phyloP scores from a whole-genome alignment of 2,113 vertebrate genomes.

The Cariama cristata region DNA sequence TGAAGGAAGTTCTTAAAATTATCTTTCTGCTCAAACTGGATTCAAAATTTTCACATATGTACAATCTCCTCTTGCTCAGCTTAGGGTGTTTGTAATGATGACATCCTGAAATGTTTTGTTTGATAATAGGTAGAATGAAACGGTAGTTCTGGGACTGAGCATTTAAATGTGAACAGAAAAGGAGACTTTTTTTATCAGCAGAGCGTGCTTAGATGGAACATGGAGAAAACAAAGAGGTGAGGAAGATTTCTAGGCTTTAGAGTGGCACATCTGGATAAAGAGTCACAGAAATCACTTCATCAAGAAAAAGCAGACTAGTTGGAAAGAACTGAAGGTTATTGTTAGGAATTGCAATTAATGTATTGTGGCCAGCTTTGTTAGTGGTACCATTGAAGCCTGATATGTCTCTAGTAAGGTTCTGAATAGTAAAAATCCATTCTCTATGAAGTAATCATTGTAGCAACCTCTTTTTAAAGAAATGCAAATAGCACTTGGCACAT shows the following conservation, averaged over 20 bases:
- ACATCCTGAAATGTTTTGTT: neutral
- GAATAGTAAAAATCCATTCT: neutral
- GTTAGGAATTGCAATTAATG: slow-evolving; percentile 3
- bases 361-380: neutral
- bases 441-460: neutral
- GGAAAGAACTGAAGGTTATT: neutral
- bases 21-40: neutral
- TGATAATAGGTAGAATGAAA: neutral
- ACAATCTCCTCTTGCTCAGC: neutral
- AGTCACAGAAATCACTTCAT: slow-evolving; percentile 53
- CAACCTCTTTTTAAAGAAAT: neutral
- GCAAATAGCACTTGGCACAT: neutral
- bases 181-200: neutral
- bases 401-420: neutral
- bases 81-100: neutral
- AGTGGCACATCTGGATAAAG: slow-evolving; percentile 32
- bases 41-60: neutral
- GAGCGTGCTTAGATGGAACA: neutral
- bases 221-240: neutral
- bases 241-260: neutral
- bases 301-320: neutral
- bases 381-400: neutral
- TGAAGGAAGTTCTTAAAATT: neutral
- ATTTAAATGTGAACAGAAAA: neutral
- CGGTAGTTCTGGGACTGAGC: neutral